Base-by-base conservation (phyloP, 2,113 vertebrate genomes). In the Anseranas semipalmata region DNA sequence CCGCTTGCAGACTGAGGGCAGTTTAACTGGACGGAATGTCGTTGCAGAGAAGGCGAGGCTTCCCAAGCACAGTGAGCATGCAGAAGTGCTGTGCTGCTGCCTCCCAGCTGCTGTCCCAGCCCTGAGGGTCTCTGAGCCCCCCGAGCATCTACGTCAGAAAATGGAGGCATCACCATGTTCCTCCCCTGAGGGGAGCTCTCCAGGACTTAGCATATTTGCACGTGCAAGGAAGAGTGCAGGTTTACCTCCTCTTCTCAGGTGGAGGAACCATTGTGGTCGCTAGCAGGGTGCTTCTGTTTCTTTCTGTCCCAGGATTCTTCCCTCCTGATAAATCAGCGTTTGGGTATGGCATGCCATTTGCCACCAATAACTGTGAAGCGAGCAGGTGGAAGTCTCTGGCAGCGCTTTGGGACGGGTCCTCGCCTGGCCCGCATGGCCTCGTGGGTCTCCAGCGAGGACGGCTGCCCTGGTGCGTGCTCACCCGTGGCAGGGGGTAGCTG, bases 261-360 rank as follows among this genome's bases (percentile, higher is more conserved):
- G 50, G n/a, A 71, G 50, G 81, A 90, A 80, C 16, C 17, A 14
- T 41, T 76, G 72, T 24, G 21, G n/a, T 58, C 12, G 17, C 53
- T 22, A 77, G 46, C 20, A 63, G 22, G 0, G 0, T 14, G 5
- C 50, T 48, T 80, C 48, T 76, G 11, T 67, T 90, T 63, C 37
- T 73, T 74, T 84, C 45, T 66, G 55, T 88, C 32, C 37, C 77
- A 63, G 55, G n/a, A 59, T 52, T 30, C n/a, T 87, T 55, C 46
- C 55, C 10, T 56, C n/a, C 39, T 39, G 19, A 39, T 33, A 41
- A 33, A 62, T 74, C 16, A 7, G 9, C 1, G n/a, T 82, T 83
- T 39, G 35, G 39, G 43, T 68, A 32, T n/a, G 73, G 45, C 17
- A 14, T 4, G 3, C 33, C 0, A 2, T 60, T 89, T 68, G 22